Conservation (phyloP, 2,797 vertebrate species). For the Rhabdophis nuchalis region DNA sequence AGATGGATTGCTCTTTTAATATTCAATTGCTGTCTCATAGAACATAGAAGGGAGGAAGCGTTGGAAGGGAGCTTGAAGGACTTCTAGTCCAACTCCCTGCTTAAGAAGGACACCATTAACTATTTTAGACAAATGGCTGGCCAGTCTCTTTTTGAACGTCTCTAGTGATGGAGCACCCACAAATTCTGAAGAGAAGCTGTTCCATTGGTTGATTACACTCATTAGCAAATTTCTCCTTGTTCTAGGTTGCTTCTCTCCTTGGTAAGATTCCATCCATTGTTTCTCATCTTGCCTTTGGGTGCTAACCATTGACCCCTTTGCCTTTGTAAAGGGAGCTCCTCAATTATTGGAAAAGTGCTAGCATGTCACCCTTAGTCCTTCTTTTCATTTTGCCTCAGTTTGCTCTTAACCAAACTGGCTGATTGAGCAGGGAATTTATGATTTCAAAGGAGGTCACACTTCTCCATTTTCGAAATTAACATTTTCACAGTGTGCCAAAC, state of each 20-base stretch:
- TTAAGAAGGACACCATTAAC: not conserved
- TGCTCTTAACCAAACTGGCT: not conserved
- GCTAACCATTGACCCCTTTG: too few species aligned
- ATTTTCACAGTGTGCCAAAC: not conserved
- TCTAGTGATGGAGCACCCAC: not conserved
- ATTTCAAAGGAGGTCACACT: not conserved
- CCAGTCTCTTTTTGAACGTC: not conserved
- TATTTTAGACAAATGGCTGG: too few species aligned
- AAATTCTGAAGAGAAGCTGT: not conserved
- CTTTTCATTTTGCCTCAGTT: not conserved
- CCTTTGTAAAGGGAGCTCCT: too few species aligned
- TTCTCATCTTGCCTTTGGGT: not conserved
- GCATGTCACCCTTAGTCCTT: too few species aligned
- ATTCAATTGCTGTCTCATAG: not conserved
- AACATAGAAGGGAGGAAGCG: not conserved
- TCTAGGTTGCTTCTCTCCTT: not conserved
- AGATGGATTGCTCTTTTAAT: not conserved
- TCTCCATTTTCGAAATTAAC: not conserved
- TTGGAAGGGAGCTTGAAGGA: not conserved
- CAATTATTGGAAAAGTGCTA: too few species aligned
- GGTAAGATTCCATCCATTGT: not conserved
- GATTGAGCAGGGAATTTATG: not conserved
- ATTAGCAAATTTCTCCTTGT: not conserved
- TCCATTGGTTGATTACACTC: not conserved
- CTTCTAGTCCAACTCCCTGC: not conserved